Evolutionary conservation across 2,113 vertebrate genomes (phyloP), one percentile per base, ranked within the genome.

Genomic region (Chroicocephalus ridibundus): DNA sequence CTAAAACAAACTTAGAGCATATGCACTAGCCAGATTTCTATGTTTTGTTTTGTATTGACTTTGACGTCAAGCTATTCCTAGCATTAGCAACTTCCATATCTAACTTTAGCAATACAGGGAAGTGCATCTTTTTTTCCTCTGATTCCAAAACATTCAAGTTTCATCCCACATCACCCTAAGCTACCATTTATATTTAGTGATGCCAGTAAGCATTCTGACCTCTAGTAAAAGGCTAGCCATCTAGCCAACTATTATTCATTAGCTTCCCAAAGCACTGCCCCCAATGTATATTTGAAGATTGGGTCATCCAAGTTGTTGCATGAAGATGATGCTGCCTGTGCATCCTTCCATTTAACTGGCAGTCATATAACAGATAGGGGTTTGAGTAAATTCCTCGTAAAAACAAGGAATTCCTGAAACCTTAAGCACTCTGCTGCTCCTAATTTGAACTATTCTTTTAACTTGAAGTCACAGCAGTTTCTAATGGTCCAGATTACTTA

Each of bases 231-330:
- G 15, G 49, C 31, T 27, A 54, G 13, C 15, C 15, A 32, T 11
- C 57, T 16, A 72, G 18, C 34, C 29, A 71, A 8, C 36, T 16
- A 5, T 7, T 20, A 20, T 3, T 36, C n/a, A 29, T 11, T 42
- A 47, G 27, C 15, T 12, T 10, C 65, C 78, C 25, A 29, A 82
- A 75, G 32, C 34, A 26, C 27, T 46, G 31, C 2, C 21, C 65
- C 5, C 24, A 66, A 1, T 1, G 3, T 2, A 0, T 3, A 26
- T 20, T 16, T 65, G 13, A 52, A 57, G 36, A 34, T 29, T 36
- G 18, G 46, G 15, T 69, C 26, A 72, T 5, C 36, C 0, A n/a
- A 52, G 77, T 5, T 2, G 11, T 25, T 86, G 11, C 42, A 58
- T 0, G 1, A 76, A 32, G 68, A 44, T 34, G 22, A 42, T 71